Conservation (phyloP, 2,797 vertebrate species). For the Peromyscus nudipes region DNA sequence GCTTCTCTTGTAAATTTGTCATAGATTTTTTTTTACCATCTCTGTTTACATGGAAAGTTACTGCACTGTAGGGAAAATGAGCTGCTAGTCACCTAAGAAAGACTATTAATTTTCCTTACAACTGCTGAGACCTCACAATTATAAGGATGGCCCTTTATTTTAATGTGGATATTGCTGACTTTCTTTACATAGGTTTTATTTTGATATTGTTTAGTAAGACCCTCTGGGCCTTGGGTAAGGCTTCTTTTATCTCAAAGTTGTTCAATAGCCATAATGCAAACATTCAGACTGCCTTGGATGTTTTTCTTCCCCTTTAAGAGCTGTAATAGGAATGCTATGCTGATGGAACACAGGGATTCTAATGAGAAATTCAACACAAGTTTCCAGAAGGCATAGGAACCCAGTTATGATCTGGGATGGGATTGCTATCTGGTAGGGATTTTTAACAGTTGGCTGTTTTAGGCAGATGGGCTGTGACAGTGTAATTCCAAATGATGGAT, state of each 20-base stretch:
- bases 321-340: background rate
- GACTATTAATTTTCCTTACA: constrained; percentile 29
- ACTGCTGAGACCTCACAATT: background rate
- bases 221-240: background rate
- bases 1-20: background rate
- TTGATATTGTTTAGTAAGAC: constrained; percentile 39
- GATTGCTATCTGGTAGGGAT: background rate
- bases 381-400: background rate
- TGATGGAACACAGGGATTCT: background rate
- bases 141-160: constrained; percentile 6
- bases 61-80: background rate
- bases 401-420: background rate
- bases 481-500: constrained; percentile 37
- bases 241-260: background rate
- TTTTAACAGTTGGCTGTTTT: background rate
- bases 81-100: background rate
- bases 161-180: background rate
- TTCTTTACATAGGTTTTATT: constrained; percentile 22
- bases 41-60: background rate
- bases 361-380: background rate
- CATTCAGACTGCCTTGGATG: background rate
- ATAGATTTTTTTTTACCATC: background rate
- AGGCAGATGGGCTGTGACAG: background rate
- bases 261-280: constrained; percentile 14
- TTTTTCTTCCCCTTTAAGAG: background rate